These are phyloP conservation scores for Crossocerus cetratus DNA, from an alignment of 2,888 invertebrate species.

Conservation along the genomic window DNA sequence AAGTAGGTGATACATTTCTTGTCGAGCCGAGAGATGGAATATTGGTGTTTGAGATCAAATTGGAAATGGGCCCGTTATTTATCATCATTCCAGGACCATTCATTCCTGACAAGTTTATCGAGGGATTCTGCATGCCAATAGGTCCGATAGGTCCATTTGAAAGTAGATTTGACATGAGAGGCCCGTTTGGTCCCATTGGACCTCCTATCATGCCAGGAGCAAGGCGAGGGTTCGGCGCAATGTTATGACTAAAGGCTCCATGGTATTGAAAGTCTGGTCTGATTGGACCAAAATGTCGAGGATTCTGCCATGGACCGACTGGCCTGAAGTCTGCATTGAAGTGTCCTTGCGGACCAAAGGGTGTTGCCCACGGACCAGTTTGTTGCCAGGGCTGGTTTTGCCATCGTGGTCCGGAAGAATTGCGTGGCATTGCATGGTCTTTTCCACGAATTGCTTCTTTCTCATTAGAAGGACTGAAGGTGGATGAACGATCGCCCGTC, in stretches of 20 bases:
- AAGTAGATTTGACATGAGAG: slow-evolving; percentile 63
- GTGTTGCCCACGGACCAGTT: slow-evolving; percentile 72
- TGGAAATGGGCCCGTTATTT: slow-evolving; percentile 61
- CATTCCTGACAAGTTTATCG: slow-evolving; percentile 54
- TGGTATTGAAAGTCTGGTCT: slow-evolving; percentile 72
- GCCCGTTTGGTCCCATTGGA: slow-evolving; percentile 65
- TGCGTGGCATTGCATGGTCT: slow-evolving; percentile 73
- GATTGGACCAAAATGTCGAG: slow-evolving; percentile 71
- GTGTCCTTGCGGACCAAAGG: slow-evolving; percentile 56
- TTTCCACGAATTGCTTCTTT: slow-evolving; percentile 74
- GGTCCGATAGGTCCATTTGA: slow-evolving; percentile 65
- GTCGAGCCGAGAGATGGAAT: slow-evolving; percentile 37
- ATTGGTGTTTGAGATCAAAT: slow-evolving; percentile 45
- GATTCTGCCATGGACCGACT: slow-evolving; percentile 74
- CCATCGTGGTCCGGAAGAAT: slow-evolving; percentile 68
- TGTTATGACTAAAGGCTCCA: slow-evolving; percentile 65
- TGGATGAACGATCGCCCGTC: slow-evolving; percentile 54
- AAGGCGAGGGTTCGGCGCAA: slow-evolving; percentile 66
- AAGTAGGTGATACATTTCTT: slow-evolving; percentile 61
- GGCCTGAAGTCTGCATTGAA: slow-evolving; percentile 69
- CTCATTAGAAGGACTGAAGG: slow-evolving; percentile 69
- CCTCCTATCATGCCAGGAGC: slow-evolving; percentile 65
- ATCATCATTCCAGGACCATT: slow-evolving; percentile 66
- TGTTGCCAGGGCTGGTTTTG: slow-evolving; percentile 71
- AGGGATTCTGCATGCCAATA: slow-evolving; percentile 57